Base-by-base conservation (phyloP, 2,797 vertebrate genomes). In the Microchirus variegatus region DNA sequence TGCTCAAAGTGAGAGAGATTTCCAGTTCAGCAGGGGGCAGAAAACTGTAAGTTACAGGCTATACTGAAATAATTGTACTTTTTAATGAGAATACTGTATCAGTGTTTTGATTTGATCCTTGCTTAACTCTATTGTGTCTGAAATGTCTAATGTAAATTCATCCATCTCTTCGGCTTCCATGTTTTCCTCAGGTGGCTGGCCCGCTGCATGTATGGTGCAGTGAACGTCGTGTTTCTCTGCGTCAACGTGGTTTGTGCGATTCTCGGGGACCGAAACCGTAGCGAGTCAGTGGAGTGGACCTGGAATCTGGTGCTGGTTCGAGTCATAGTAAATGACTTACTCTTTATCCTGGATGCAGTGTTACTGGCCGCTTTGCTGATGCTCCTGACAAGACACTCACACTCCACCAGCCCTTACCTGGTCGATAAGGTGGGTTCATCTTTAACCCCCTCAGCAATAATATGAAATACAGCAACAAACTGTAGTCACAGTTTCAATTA, bases 301-400 rank as follows among this genome's bases (percentile, higher is more conserved):
- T 95, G 95, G 94, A 90, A 62, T 1, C 88, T 96, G 22, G 94
- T 96, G 51, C 82, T 96, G 63, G 84, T 95, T 6, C 91, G 95
- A 0, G 95, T 96, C 10, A 84, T 96, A 35, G 92, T 96, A 83
- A 96, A 95, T 13, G 95, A 96, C 87, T 80, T 90, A 11, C 94
- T 96, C 58, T 96, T 96, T 55, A 95, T 96, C 57, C 59, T 95
- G 74, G 92, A 94, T 2, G 95, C 95, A 0, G 89, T 96, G 63
- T 85, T 93, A 2, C 91, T 96, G 38, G 94, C 94, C 0, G 76
- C 83, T 16, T 78, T 91, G 67, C 89, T 96, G 79, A 80, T 94
- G 73, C 85, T 94, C 1, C 90, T 96, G 43, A 94, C 92, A 17
- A 84, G 88, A 12, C 89, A 91, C 54, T 93, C 94, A 0, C 93